Percentiles rank a stretch among this genome's conserved stretches.
phyloP scores from a whole-genome alignment of 1,140 invertebrate genomes.

The Delia radicum region DNA sequence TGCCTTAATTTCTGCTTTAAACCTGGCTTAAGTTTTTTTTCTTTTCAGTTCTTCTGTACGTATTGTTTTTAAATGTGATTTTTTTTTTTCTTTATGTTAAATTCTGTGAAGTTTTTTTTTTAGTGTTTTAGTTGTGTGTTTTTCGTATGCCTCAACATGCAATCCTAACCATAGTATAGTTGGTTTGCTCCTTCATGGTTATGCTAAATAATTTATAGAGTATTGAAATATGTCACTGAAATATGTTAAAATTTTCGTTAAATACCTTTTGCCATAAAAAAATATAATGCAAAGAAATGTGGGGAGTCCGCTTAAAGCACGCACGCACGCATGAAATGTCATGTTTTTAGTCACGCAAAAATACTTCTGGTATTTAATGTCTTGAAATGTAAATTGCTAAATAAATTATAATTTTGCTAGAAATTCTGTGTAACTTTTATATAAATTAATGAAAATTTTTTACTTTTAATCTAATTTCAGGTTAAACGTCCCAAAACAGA shows the following conservation, averaged over 20 bases:
- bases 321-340: slow-evolving; percentile 10
- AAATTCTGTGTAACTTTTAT: not conserved
- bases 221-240: slow-evolving; percentile 23
- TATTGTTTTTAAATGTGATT: not conserved
- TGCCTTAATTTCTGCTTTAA: no score
- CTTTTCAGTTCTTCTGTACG: no score
- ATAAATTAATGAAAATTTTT: not conserved
- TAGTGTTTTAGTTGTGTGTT: not conserved
- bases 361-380: slow-evolving; percentile 17
- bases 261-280: not conserved
- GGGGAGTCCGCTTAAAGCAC: slow-evolving; percentile 13
- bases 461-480: slow-evolving; percentile 46
- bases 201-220: slow-evolving; percentile 14
- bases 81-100: not conserved
- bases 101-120: not conserved
- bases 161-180: not conserved
- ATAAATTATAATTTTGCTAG: not conserved
- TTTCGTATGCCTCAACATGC: not conserved
- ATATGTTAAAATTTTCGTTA: slow-evolving; percentile 18
- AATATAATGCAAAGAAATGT: not conserved
- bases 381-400: not conserved
- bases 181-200: not conserved
- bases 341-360: not conserved
- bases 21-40: no score
- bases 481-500: slow-evolving; percentile 60